Evolutionary conservation across 1,140 invertebrate species (phyloP).

Genomic region (Rhynchophorus ferrugineus): DNA sequence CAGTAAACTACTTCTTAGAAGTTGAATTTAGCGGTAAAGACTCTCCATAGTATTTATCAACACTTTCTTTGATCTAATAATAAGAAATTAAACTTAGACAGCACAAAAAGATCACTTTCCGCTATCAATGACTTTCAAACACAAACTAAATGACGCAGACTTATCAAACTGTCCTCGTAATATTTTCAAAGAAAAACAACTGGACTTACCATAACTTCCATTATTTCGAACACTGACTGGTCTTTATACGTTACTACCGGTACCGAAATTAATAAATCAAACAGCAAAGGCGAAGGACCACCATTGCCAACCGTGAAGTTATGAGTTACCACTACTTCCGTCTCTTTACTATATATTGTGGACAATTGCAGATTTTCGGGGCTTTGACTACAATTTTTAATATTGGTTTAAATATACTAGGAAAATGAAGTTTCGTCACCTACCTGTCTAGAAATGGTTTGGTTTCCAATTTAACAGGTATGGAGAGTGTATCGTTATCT

Average conservation of each 20-base stretch:
- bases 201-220: too few relatives aligned
- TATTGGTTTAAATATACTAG: background rate
- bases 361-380: background rate
- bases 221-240: background rate
- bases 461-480: background rate
- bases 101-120: background rate
- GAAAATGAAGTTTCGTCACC: background rate
- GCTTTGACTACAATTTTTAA: background rate
- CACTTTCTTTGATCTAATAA: background rate
- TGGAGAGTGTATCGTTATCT: background rate
- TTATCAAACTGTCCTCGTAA: too few relatives aligned
- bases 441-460: background rate
- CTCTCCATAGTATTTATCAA: background rate
- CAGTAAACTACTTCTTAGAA: too few relatives aligned
- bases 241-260: background rate
- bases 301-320: background rate
- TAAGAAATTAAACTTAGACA: background rate
- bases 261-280: background rate
- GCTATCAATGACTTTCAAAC: background rate
- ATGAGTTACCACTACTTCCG: background rate
- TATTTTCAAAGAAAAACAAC: too few relatives aligned
- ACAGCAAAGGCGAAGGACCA: background rate
- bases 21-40: too few relatives aligned
- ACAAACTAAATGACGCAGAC: background rate
- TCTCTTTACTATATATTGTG: background rate